Evolutionary conservation across 2,797 vertebrate species (phyloP).

Genomic region (Tarsius wallacei): DNA sequence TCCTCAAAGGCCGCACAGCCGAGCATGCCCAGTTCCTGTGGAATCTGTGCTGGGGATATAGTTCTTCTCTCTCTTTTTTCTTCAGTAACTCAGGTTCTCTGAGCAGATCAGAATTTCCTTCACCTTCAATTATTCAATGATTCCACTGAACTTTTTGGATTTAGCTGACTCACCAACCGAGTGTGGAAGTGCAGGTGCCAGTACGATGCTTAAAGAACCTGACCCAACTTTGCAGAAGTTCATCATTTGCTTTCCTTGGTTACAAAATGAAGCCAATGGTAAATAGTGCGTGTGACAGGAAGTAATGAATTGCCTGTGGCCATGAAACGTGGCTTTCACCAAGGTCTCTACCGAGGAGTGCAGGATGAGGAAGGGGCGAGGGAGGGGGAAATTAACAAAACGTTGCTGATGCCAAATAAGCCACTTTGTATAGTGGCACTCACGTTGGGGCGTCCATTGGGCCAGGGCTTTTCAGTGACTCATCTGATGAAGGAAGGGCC

Average conservation of each 20-base stretch:
- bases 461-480: constrained; percentile 55
- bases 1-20: background rate
- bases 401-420: constrained; percentile 40
- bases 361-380: background rate
- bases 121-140: background rate
- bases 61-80: background rate
- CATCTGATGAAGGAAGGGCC: constrained; percentile 38
- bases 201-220: background rate
- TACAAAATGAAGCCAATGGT: background rate
- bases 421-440: constrained; percentile 33
- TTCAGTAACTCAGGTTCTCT: background rate
- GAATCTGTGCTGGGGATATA: no score
- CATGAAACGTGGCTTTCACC: constrained; percentile 36
- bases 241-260: background rate
- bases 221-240: constrained; percentile 29
- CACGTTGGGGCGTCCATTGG: constrained; percentile 16
- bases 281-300: background rate
- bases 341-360: background rate
- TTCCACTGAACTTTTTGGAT: background rate
- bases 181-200: background rate
- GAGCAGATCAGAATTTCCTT: background rate
- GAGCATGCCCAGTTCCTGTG: rapidly evolving
- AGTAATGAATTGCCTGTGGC: background rate
- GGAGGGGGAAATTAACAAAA: background rate
- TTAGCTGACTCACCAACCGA: background rate